Percentiles rank a stretch among this genome's conserved stretches.
These are phyloP conservation scores for Labeo rohita DNA, from an alignment of 2,113 vertebrate species.

Conservation along the genomic window DNA sequence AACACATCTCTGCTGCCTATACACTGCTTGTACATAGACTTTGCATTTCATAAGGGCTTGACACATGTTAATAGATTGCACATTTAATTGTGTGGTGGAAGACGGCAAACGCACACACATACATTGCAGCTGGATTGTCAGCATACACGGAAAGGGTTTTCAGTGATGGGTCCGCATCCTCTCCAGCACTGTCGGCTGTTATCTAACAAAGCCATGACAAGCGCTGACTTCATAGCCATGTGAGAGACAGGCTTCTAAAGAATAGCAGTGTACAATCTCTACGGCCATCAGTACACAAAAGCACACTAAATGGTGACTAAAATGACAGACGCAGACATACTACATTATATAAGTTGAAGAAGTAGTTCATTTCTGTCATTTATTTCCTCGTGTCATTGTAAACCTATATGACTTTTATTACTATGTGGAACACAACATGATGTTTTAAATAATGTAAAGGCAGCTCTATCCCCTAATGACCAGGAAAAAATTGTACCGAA, in stretches of 20 bases:
- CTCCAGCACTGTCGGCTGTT: neutral
- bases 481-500: too few species aligned
- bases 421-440: neutral
- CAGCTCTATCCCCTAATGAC: neutral
- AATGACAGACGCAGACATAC: neutral
- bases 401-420: neutral
- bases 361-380: neutral
- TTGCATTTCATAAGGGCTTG: neutral
- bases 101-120: neutral
- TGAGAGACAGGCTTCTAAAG: neutral
- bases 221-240: neutral
- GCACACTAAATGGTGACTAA: neutral
- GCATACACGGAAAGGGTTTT: neutral
- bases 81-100: neutral
- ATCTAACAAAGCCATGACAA: constrained; percentile 12
- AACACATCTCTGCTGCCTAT: neutral
- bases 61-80: neutral
- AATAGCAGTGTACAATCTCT: neutral
- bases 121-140: neutral
- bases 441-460: neutral
- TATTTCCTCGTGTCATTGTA: neutral
- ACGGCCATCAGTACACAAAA: neutral
- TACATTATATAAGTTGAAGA: neutral
- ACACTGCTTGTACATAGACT: neutral
- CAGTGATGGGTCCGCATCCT: neutral